Base-by-base conservation (phyloP, 1,140 invertebrate species). In the Dendrolimus kikuchii region DNA sequence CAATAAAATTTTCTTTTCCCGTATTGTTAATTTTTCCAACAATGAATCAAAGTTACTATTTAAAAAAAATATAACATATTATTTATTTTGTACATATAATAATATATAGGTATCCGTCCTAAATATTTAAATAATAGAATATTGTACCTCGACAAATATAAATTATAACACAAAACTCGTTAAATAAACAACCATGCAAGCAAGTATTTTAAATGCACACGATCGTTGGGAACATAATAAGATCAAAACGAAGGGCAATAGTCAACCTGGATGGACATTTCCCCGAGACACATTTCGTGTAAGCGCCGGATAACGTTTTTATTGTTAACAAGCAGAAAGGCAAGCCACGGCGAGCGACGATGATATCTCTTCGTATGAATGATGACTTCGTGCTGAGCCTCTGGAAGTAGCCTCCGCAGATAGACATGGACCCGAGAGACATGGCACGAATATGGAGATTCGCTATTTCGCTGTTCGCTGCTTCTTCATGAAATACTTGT, bases 321-420 rank as follows among this genome's bases (percentile, higher is more conserved):
- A 86, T 86, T 86, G 82, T 86, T 86, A 86, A 83, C 82, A 81
- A 83, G 78, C 71, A 60, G 68, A 61, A 63, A 71, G 73, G 74
- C 77, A 68, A 74, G 71, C 71, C 71, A 74, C 64, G 74, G 63
- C 63, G 66, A 68, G 76, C 72, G 64, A 80, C 73, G 80, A 86
- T 86, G 80, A 83, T 86, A 86, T 86, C 82, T 77, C 53, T 65
- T 72, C 64, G 71, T 86, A 86, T 83, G 82, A 86, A 86, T 81
- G 82, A 86, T 86, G 82, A 83, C 78, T 86, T 86, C 80, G 82
- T 86, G 82, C 80, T 76, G 67, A 63, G 74, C 71, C 71, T 80
- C 71, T 71, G 69, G 74, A 78, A 78, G 71, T 70, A 73, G 73
- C 59, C 64, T 68, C 55, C 57, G 64, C 55, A 67, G 72, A 80